Conservation (phyloP, 2,888 invertebrate genomes). For the Crematogaster levior region DNA sequence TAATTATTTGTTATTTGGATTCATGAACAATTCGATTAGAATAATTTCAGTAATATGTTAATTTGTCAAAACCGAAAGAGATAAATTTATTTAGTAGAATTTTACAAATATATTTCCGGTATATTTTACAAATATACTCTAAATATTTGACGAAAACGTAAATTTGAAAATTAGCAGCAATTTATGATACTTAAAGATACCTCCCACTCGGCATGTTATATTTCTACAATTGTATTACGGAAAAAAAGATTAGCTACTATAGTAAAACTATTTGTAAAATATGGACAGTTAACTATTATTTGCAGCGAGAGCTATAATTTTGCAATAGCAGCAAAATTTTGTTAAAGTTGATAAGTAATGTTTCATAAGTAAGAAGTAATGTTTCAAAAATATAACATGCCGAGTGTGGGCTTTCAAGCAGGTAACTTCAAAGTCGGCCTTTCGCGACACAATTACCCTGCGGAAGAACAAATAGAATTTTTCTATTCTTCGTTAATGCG, state of each 20-base stretch:
- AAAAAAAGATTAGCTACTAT: no score
- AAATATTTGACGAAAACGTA: neutral
- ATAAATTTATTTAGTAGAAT: neutral
- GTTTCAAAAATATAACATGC: no score
- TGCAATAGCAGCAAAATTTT: no score
- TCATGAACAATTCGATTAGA: neutral
- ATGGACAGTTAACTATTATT: no score
- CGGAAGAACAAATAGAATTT: constrained; percentile 67
- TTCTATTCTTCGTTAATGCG: constrained; percentile 76
- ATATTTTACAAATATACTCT: no score
- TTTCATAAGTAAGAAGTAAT: no score
- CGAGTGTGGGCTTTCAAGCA: neutral
- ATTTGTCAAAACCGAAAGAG: neutral
- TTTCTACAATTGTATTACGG: no score
- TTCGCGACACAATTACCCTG: constrained; percentile 64
- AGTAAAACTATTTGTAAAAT: no score
- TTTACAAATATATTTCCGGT: neutral
- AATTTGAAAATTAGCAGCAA: neutral
- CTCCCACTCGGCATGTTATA: no score
- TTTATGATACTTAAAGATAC: neutral
- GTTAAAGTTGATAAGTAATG: no score
- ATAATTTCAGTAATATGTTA: neutral
- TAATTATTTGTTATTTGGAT: no score
- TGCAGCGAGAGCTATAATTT: no score
- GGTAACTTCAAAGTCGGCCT: constrained; percentile 10